phyloP scores from a whole-genome alignment of 2,113 vertebrate genomes.

The Bolborhynchus lineola region DNA sequence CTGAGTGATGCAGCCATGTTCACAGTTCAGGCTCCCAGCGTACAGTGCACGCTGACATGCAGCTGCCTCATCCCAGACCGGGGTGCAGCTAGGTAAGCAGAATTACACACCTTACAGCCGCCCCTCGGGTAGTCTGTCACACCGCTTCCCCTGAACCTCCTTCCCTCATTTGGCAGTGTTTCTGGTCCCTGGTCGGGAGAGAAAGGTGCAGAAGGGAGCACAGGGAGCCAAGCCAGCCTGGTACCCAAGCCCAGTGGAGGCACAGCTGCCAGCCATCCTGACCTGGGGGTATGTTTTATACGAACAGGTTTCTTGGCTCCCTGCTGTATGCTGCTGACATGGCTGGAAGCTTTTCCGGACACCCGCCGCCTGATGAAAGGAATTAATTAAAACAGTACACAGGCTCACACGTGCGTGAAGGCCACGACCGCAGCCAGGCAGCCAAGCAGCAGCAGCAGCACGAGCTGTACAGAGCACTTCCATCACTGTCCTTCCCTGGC shows the following conservation, averaged over 20 bases:
- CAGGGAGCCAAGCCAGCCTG: background rate
- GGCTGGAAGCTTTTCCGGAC: background rate
- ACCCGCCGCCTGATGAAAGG: background rate
- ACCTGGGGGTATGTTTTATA: background rate
- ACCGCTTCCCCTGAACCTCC: accelerated
- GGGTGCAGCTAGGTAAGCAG: accelerated
- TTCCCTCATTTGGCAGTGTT: too few relatives aligned
- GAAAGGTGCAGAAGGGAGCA: background rate
- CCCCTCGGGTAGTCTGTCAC: background rate
- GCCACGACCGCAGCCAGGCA: accelerated
- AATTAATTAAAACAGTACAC: background rate
- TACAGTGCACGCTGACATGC: background rate
- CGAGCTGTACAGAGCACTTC: background rate
- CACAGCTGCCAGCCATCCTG: background rate
- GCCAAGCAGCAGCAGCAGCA: accelerated
- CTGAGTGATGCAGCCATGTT: accelerated
- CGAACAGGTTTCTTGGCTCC: background rate
- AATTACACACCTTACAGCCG: accelerated
- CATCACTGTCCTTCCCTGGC: background rate
- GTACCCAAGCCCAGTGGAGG: accelerated
- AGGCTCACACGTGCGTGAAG: accelerated
- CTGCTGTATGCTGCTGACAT: background rate
- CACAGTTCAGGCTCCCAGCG: background rate
- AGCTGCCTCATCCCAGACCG: background rate
- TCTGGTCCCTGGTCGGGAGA: background rate